phyloP scores from a whole-genome alignment of 2,888 invertebrate species.

The Apamea sordens region DNA sequence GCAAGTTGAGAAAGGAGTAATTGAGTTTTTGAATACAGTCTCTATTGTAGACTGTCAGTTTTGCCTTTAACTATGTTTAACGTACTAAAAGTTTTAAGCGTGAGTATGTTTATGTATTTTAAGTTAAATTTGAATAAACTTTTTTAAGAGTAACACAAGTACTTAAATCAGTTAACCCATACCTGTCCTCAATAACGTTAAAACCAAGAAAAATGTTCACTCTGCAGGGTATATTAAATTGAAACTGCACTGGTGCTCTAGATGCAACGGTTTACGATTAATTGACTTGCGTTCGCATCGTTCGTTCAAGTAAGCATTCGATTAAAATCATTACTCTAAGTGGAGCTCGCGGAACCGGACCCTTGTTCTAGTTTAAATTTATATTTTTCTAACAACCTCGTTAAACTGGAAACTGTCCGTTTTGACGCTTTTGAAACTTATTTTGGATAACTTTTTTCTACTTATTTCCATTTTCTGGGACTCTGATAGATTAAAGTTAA shows the following conservation, averaged over 20 bases:
- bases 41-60: not conserved
- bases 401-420: slow-evolving; percentile 12
- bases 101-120: not conserved
- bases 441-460: not conserved
- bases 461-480: not conserved
- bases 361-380: slow-evolving; percentile 23
- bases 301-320: slow-evolving; percentile 33
- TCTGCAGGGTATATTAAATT: slow-evolving; percentile 17
- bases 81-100: not conserved
- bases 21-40: slow-evolving; percentile 26
- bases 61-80: not conserved
- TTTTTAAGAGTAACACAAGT: not conserved
- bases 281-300: slow-evolving; percentile 43
- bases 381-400: slow-evolving; percentile 8
- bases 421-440: slow-evolving; percentile 10
- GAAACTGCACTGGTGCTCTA: slow-evolving; percentile 13
- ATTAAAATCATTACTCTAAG: slow-evolving; percentile 45
- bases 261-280: slow-evolving; percentile 44
- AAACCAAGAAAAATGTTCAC: slow-evolving; percentile 4
- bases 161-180: not conserved
- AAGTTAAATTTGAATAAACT: not conserved
- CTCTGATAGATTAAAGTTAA: not conserved
- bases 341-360: slow-evolving; percentile 24
- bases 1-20: slow-evolving; percentile 29
- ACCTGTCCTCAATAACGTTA: not conserved